A percentile compares a stretch with the other conserved stretches of the same genome.
phyloP scores from a whole-genome alignment of 1,140 invertebrate genomes.

The Brevipalpus yothersi region DNA sequence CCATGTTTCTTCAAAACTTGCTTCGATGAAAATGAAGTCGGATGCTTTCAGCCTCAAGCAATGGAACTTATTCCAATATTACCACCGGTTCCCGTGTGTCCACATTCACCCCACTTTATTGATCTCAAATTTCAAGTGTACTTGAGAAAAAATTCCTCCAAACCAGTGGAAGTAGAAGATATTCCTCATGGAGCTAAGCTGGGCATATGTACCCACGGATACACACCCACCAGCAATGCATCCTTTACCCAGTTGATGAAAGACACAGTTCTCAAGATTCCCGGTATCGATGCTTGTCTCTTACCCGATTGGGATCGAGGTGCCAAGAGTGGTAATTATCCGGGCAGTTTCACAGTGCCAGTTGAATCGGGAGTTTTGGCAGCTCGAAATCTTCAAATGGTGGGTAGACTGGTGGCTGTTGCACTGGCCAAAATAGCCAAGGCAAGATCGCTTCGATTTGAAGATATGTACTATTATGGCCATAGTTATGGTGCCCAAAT shows the following conservation, averaged over 20 bases:
- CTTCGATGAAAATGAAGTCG: neutral
- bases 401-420: conserved; percentile 31
- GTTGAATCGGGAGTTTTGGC: conserved; percentile 17
- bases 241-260: neutral
- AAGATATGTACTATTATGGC: conserved; percentile 44
- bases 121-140: neutral
- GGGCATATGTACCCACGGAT: neutral
- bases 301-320: conserved; percentile 22
- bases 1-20: neutral
- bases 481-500: conserved; percentile 14
- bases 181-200: neutral
- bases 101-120: neutral
- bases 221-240: neutral
- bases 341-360: conserved; percentile 12
- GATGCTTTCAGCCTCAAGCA: neutral
- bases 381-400: conserved; percentile 33
- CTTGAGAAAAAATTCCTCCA: neutral
- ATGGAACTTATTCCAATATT: neutral
- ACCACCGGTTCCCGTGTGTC: neutral
- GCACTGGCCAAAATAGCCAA: conserved; percentile 17
- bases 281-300: conserved; percentile 19
- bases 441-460: neutral
- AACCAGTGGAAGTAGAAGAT: neutral
- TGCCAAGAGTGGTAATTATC: conserved; percentile 28
- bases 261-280: conserved; percentile 1